Conservation (phyloP, 2,888 invertebrate genomes). For the Autographa pulchrina region DNA sequence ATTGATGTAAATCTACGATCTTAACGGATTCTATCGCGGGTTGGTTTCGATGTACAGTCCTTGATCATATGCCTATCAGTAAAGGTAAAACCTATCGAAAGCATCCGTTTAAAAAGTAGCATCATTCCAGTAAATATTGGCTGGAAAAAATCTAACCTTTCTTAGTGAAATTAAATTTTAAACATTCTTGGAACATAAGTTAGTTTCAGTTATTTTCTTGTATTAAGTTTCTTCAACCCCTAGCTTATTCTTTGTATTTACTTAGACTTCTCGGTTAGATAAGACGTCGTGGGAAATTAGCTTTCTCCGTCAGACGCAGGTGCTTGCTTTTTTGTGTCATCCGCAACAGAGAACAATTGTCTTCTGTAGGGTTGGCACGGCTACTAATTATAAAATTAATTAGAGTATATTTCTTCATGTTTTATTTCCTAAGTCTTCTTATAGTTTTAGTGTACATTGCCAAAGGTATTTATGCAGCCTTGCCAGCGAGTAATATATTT, state of each 20-base stretch:
- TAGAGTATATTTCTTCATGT: background rate
- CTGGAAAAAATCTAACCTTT: no score
- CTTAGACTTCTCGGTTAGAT: constrained; percentile 68
- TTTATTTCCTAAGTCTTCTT: background rate
- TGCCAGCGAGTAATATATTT: no score
- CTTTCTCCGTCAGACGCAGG: constrained; percentile 62
- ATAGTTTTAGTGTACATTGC: no score
- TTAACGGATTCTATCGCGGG: no score
- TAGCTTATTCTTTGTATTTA: constrained; percentile 22
- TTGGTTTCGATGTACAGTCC: no score
- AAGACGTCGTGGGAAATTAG: constrained; percentile 72
- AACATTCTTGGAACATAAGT: background rate
- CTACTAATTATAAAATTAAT: background rate
- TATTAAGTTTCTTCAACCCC: constrained; percentile 15
- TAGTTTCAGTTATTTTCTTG: constrained; percentile 14
- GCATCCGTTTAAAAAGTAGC: no score
- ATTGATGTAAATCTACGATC: no score
- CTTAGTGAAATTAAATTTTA: no score
- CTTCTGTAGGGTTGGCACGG: constrained; percentile 44
- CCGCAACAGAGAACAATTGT: constrained; percentile 59
- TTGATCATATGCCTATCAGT: no score
- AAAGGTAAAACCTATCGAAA: no score
- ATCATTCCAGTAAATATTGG: no score
- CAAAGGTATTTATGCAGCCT: no score
- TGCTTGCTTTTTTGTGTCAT: constrained; percentile 68